Percentiles rank a stretch among this genome's conserved stretches.
These are phyloP conservation scores for Dolichotis patagonum DNA, from an alignment of 2,113 vertebrate species.

Conservation along the genomic window DNA sequence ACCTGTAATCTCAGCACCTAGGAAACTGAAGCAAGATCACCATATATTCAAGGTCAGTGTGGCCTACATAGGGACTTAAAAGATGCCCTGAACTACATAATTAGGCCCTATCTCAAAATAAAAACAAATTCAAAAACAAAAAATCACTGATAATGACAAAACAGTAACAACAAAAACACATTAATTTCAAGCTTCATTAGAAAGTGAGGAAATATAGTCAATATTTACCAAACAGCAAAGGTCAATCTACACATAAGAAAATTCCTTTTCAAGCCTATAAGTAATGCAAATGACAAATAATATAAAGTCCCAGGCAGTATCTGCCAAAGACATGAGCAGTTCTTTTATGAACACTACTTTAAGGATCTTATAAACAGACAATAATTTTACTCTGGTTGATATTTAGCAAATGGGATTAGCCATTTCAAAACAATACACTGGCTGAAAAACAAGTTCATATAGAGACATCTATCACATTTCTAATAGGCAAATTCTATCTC, in stretches of 20 bases:
- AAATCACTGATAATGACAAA: constrained; percentile 70
- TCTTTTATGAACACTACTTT: constrained; percentile 77
- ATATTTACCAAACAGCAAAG: constrained; percentile 81
- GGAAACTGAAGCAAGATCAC: neutral
- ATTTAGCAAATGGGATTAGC: neutral
- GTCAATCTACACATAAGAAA: constrained; percentile 73
- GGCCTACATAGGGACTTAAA: neutral
- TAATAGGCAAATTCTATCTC: neutral
- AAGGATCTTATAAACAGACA: constrained; percentile 30
- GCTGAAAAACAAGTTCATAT: constrained; percentile 49
- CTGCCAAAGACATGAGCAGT: constrained; percentile 81
- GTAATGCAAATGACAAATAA: constrained; percentile 70
- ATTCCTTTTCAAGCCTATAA: constrained; percentile 70
- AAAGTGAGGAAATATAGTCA: constrained; percentile 81
- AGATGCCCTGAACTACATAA: neutral
- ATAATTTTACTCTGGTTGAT: constrained; percentile 49
- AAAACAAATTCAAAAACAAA: neutral
- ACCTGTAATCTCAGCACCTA: neutral
- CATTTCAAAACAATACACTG: neutral
- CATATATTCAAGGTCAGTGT: neutral
- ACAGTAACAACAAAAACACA: constrained; percentile 77
- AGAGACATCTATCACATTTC: constrained; percentile 25
- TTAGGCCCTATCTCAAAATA: neutral
- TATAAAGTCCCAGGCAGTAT: constrained; percentile 71
- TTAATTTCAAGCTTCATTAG: constrained; percentile 86